Base-by-base conservation (phyloP, 1,140 invertebrate genomes). In the Zaprionus gabonicus region DNA sequence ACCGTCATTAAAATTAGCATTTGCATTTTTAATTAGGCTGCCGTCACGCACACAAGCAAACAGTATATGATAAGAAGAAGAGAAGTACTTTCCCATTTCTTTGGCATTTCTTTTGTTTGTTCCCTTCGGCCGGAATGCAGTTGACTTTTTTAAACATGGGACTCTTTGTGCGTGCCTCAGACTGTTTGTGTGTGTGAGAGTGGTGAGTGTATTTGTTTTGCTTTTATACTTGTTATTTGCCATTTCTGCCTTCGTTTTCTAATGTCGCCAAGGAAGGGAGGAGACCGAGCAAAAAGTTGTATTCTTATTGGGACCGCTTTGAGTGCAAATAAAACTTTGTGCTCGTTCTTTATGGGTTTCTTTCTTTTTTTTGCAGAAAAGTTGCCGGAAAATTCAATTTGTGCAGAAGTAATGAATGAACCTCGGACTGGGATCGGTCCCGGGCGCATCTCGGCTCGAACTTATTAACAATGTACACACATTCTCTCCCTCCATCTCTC, bases 1-100 rank as follows among this genome's bases (percentile, higher is more conserved):
- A 46, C n/a, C 20, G 9, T 70, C 64, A 87, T 87, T 80, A 69
- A 75, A 67, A 76, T 81, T 76, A 71, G 55, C 53, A 84, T 84
- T 87, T 88, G 85, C 78, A 84, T 78, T 84, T 84, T 90, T 84
- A 88, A 83, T 87, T 87, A 88, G 75, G 70, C 59, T 2, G 71
- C 74, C 74, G 74, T 81, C 70, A 73, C 65, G 76, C 38, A 17
- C 31, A 49, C 41, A 63, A 80, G 62, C 71, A 66, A 38, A 44
- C 55, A 44, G 28, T 51, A 66, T 20, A 57, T 49, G 53, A 34
- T 58, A 59, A 75, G 56, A 71, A 38, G 53, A 28, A 25, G 10
- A 38, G 20, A 64, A 41, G 71, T 65, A 65, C 23, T 25, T 34
- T 55, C 36, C 36, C 69, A 60, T 60, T 83, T 55, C 60, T 31